Conservation (phyloP, 2,888 invertebrate species). For the Trilocha varians region DNA sequence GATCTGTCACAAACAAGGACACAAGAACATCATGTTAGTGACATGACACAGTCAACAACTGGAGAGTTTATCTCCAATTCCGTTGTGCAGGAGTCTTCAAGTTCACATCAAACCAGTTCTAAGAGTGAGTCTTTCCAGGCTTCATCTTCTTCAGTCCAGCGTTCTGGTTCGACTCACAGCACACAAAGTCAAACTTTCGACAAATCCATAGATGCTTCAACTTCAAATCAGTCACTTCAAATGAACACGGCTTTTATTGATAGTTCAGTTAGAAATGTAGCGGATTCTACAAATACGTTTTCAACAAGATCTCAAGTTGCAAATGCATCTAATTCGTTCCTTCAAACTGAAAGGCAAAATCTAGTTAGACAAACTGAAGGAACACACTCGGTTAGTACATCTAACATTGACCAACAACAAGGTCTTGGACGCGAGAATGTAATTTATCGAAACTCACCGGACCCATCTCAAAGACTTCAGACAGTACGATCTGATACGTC, state of each 20-base stretch:
- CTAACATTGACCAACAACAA: slow-evolving; percentile 2
- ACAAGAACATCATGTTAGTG: slow-evolving; percentile 50
- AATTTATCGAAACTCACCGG: slow-evolving; percentile 35
- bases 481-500: slow-evolving; percentile 42
- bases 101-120: slow-evolving; percentile 55
- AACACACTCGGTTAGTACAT: slow-evolving; percentile 12
- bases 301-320: slow-evolving; percentile 46
- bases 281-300: slow-evolving; percentile 33
- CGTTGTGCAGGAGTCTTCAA: slow-evolving; percentile 47
- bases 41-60: slow-evolving; percentile 56
- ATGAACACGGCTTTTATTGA: slow-evolving; percentile 63
- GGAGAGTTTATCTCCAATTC: slow-evolving; percentile 62
- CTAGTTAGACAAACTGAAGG: slow-evolving; percentile 38
- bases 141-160: slow-evolving; percentile 54
- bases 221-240: slow-evolving; percentile 50
- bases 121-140: slow-evolving; percentile 58
- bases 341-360: slow-evolving; percentile 58
- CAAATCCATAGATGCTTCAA: slow-evolving; percentile 47
- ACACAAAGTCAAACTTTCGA: slow-evolving; percentile 54
- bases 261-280: slow-evolving; percentile 28
- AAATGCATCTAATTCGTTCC: slow-evolving; percentile 50
- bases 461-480: slow-evolving; percentile 37
- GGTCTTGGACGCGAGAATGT: slow-evolving; percentile 35
- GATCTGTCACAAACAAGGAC: slow-evolving; percentile 60
- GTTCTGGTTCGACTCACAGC: slow-evolving; percentile 49